phyloP scores from a whole-genome alignment of 1,140 invertebrate species.

The Lanistes nyassanus region DNA sequence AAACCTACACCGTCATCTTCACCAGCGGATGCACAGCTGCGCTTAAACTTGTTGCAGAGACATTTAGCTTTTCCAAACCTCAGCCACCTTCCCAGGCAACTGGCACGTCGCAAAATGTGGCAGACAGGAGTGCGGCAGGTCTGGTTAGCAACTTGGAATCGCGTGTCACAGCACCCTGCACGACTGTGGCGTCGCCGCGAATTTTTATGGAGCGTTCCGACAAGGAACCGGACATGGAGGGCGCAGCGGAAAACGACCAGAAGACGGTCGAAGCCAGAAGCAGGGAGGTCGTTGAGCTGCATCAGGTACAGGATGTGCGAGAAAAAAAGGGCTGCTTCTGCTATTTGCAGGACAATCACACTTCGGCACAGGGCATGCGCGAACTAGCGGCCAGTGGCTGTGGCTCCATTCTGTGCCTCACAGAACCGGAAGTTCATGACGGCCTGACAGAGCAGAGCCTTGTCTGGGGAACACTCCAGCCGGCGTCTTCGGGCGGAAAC shows the following conservation, averaged over 20 bases:
- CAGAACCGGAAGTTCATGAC: constrained; percentile 34
- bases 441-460: constrained; percentile 68
- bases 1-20: constrained; percentile 89
- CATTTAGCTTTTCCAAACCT: constrained; percentile 73
- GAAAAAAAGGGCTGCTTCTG: constrained; percentile 69
- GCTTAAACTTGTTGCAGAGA: constrained; percentile 85
- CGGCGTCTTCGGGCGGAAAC: background rate
- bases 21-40: constrained; percentile 88
- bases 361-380: constrained; percentile 92
- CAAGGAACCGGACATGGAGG: background rate
- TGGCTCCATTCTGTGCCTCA: constrained; percentile 48
- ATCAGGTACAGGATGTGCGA: background rate
- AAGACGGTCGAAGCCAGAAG: background rate
- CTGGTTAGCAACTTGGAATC: too few species aligned
- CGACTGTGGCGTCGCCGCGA: too few species aligned
- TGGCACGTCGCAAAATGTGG: too few species aligned
- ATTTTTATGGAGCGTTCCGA: background rate
- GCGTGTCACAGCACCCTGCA: too few species aligned
- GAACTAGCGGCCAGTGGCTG: constrained; percentile 67
- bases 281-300: background rate
- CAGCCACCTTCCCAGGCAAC: background rate
- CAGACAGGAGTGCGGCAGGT: too few species aligned
- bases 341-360: constrained; percentile 92
- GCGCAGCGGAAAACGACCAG: background rate
- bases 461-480: constrained; percentile 76